These are phyloP conservation scores for Prolemur simus DNA, from an alignment of 2,113 vertebrate species.

Conservation along the genomic window DNA sequence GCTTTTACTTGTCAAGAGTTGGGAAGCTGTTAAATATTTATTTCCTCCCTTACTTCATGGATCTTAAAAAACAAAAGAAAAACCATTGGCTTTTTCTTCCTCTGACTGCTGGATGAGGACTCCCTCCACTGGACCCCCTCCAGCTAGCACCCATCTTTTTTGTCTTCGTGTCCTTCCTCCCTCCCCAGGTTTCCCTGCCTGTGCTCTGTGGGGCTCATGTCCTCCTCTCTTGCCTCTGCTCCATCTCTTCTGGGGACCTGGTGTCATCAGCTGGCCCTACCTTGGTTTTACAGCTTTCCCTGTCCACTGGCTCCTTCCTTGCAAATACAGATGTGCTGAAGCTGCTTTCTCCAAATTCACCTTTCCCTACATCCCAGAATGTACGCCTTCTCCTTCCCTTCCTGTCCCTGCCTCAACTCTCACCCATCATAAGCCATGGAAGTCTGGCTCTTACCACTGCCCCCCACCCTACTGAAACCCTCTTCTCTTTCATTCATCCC, in stretches of 20 bases:
- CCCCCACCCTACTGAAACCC: not conserved
- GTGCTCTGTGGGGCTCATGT: not conserved
- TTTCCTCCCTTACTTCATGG: not conserved
- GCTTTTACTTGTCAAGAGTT: not conserved
- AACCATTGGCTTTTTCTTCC: not conserved
- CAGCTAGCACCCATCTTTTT: not conserved
- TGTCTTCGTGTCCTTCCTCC: not conserved
- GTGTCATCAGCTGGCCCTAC: not conserved
- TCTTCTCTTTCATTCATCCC: not conserved
- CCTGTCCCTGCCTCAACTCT: not conserved
- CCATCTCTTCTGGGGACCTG: not conserved
- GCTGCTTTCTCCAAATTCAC: not conserved
- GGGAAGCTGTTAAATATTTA: not conserved
- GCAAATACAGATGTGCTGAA: not conserved
- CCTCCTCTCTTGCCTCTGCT: not conserved
- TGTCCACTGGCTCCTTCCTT: not conserved
- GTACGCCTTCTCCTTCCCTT: not conserved
- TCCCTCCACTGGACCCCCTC: not conserved
- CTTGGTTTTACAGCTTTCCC: not conserved
- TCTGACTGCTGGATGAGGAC: not conserved
- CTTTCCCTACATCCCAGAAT: not conserved
- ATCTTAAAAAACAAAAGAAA: not conserved
- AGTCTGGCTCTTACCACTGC: not conserved
- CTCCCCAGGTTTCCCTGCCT: not conserved
- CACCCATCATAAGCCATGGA: not conserved